A percentile compares a stretch with the other conserved stretches of the same genome.
These are phyloP conservation scores for Craniophora ligustri DNA, from an alignment of 2,888 invertebrate genomes.

Conservation along the genomic window DNA sequence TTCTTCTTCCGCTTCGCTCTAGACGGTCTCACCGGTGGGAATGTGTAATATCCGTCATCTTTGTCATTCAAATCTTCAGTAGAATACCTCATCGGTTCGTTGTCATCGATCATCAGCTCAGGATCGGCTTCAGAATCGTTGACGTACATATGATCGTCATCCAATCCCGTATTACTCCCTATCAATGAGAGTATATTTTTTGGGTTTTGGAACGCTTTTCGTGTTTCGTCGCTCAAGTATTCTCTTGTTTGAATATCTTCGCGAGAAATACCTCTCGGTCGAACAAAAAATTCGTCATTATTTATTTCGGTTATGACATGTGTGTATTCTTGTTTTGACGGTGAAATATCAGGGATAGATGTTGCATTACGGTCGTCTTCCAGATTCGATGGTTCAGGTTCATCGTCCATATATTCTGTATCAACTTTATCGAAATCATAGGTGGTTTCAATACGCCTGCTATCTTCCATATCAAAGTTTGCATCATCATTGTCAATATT, in stretches of 20 bases:
- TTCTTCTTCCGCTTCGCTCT: conserved; percentile 87
- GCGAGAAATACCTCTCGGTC: conserved; percentile 94
- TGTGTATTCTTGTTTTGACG: conserved; percentile 82
- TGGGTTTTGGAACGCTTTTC: conserved; percentile 92
- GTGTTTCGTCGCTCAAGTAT: conserved; percentile 93
- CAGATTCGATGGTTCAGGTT: conserved; percentile 62
- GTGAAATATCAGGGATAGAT: conserved; percentile 75
- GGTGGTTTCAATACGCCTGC: conserved; percentile 75
- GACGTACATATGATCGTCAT: conserved; percentile 74
- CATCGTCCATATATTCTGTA: conserved; percentile 88
- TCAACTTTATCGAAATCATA: conserved; percentile 89
- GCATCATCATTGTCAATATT: conserved; percentile 72
- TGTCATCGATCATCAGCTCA: conserved; percentile 76
- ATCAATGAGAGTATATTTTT: conserved; percentile 91
- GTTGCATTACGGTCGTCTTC: conserved; percentile 64
- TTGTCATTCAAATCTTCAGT: conserved; percentile 82
- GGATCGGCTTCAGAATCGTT: conserved; percentile 79
- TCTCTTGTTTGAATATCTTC: conserved; percentile 94
- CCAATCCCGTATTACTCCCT: conserved; percentile 76
- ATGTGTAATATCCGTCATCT: conserved; percentile 87
- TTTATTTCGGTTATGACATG: conserved; percentile 94
- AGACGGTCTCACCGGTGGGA: conserved; percentile 88
- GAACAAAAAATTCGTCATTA: conserved; percentile 95
- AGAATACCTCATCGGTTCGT: conserved; percentile 75
- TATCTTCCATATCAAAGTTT: conserved; percentile 76